phyloP scores from a whole-genome alignment of 1,140 invertebrate genomes.

The Caenorhabditis remanei region DNA sequence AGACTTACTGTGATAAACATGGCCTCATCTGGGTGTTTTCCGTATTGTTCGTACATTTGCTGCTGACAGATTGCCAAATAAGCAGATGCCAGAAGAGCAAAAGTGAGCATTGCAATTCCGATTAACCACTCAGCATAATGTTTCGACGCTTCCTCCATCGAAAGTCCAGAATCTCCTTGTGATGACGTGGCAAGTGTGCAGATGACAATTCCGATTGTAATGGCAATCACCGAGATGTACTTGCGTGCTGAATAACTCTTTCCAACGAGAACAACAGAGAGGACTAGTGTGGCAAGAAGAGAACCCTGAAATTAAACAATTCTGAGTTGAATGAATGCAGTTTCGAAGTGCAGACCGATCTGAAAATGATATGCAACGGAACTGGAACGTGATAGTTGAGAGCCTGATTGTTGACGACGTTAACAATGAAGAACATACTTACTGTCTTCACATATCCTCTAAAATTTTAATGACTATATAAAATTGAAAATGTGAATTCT shows the following conservation, averaged over 20 bases:
- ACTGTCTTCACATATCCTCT: constrained; percentile 90
- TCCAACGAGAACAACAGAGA: constrained; percentile 91
- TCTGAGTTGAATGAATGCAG: constrained; percentile 34
- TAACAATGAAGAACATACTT: constrained; percentile 90
- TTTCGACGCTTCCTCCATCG: constrained; percentile 74
- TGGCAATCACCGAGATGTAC: constrained; percentile 92
- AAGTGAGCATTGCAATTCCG: constrained; percentile 88
- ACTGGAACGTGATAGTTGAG: constrained; percentile 97
- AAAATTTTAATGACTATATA: constrained; percentile 70
- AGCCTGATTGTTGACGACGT: constrained; percentile 94
- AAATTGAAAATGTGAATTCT: neutral
- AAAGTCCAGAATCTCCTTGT: constrained; percentile 70
- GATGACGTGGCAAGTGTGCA: constrained; percentile 88
- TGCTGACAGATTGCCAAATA: constrained; percentile 97
- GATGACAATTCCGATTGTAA: constrained; percentile 89
- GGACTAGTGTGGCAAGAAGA: constrained; percentile 94
- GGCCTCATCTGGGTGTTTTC: constrained; percentile 94
- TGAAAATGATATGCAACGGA: constrained; percentile 98
- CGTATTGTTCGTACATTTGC: constrained; percentile 86
- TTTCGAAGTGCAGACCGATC: constrained; percentile 83
- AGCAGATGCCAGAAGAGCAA: constrained; percentile 92
- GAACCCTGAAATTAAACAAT: constrained; percentile 84
- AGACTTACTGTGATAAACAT: constrained; percentile 87
- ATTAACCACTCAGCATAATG: constrained; percentile 76
- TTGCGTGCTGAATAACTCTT: constrained; percentile 87